A percentile compares a stretch with the other conserved stretches of the same genome.
These are phyloP conservation scores for Rhinichthys klamathensis DNA, from an alignment of 2,113 vertebrate species.

Conservation along the genomic window DNA sequence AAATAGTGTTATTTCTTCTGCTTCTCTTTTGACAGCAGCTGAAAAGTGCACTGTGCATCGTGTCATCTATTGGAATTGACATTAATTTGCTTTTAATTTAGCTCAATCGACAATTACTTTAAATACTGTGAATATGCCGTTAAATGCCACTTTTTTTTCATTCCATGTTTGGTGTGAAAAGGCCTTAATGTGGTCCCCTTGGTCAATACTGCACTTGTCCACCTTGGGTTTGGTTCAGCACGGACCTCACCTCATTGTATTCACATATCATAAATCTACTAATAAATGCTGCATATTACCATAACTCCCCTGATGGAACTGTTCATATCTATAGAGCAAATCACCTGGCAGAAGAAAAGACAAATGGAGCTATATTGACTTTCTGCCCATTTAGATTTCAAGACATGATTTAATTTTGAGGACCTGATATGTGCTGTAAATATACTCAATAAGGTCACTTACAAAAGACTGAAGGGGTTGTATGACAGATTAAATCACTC, in stretches of 20 bases:
- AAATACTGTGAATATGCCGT: background rate
- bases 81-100: background rate
- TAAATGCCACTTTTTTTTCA: background rate
- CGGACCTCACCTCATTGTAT: background rate
- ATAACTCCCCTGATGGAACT: slow-evolving; percentile 23
- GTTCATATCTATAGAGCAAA: slow-evolving; percentile 32
- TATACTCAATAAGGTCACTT: slow-evolving; percentile 3
- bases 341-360: slow-evolving; percentile 18
- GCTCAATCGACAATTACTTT: background rate
- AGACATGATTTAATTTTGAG: slow-evolving; percentile 40
- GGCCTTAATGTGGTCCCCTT: background rate
- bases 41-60: background rate
- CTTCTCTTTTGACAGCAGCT: background rate
- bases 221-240: background rate
- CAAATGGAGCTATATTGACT: background rate
- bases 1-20: background rate
- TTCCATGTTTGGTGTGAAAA: background rate
- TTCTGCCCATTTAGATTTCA: slow-evolving; percentile 28
- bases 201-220: background rate
- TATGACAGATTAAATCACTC: slow-evolving; percentile 19
- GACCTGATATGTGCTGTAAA: slow-evolving; percentile 17
- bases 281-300: slow-evolving; percentile 30
- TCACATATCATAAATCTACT: slow-evolving; percentile 2
- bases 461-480: slow-evolving; percentile 19
- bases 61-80: background rate